A percentile compares a stretch with the other conserved stretches of the same genome.
Evolutionary conservation across 2,797 vertebrate species (phyloP).

Genomic region (Lepilemur ruficaudatus): DNA sequence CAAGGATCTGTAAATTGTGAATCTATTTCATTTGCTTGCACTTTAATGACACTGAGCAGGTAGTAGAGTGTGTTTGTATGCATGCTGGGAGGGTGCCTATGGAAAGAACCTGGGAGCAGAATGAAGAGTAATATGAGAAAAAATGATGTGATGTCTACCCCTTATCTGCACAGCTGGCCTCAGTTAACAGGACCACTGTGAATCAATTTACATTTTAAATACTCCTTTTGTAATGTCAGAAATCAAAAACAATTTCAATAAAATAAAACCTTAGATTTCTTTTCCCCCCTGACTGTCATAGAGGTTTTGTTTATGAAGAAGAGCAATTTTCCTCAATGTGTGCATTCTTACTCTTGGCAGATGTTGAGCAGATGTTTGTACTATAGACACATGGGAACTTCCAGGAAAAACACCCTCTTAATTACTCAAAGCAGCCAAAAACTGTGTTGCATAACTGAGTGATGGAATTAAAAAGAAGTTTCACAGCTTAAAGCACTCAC

Average conservation of each 20-base stretch:
- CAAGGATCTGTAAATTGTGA: background rate
- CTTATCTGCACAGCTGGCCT: background rate
- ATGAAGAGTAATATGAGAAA: background rate
- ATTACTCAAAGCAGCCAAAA: constrained; percentile 79
- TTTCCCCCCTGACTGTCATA: background rate
- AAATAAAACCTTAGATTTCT: constrained; percentile 39
- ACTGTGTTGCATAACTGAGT: constrained; percentile 70
- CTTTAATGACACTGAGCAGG: background rate
- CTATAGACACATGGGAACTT: constrained; percentile 76
- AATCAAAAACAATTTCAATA: constrained; percentile 50
- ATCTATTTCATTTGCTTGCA: background rate
- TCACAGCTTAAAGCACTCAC: constrained; percentile 36
- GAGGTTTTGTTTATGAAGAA: constrained; percentile 64
- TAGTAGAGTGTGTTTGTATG: background rate
- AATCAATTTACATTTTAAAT: constrained; percentile 60
- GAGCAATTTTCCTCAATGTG: constrained; percentile 50
- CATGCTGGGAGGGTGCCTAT: background rate
- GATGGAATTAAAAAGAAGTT: constrained; percentile 62
- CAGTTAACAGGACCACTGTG: constrained; percentile 49
- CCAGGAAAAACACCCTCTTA: constrained; percentile 75
- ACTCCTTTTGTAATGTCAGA: background rate
- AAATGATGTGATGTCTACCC: background rate
- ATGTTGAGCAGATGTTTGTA: constrained; percentile 84
- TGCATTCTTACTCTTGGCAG: constrained; percentile 74
- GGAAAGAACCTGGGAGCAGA: background rate